phyloP scores from a whole-genome alignment of 1,140 invertebrate species.

The Leptinotarsa lineolata region DNA sequence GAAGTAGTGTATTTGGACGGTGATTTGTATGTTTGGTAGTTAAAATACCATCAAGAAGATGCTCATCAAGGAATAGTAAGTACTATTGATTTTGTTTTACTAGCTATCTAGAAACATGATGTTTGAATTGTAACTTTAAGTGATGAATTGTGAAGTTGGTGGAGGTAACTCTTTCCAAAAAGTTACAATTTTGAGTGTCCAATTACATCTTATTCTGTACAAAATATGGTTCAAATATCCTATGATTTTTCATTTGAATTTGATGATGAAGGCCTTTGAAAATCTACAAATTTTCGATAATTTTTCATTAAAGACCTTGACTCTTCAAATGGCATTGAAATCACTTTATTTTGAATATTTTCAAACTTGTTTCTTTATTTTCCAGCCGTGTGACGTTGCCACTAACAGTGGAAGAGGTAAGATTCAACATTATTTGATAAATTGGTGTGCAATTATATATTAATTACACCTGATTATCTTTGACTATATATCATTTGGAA shows the following conservation, averaged over 20 bases:
- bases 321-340: constrained; percentile 34
- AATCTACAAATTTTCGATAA: constrained; percentile 13
- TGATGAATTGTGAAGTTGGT: constrained; percentile 16
- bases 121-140: constrained; percentile 21
- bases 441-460: constrained; percentile 17
- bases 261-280: background rate
- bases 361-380: constrained; percentile 55
- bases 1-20: constrained; percentile 34
- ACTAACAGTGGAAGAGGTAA: constrained; percentile 77
- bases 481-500: constrained; percentile 19
- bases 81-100: constrained; percentile 26
- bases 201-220: constrained; percentile 1
- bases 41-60: constrained; percentile 47
- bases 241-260: background rate
- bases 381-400: constrained; percentile 75
- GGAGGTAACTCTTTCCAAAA: constrained; percentile 26
- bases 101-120: background rate
- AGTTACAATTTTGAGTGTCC: background rate
- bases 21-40: constrained; percentile 47
- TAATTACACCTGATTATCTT: constrained; percentile 17
- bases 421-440: constrained; percentile 39
- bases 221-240: background rate
- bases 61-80: constrained; percentile 57
- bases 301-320: constrained; percentile 36
- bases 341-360: constrained; percentile 31